phyloP scores from a whole-genome alignment of 2,888 invertebrate species.

The Nomada flava region DNA sequence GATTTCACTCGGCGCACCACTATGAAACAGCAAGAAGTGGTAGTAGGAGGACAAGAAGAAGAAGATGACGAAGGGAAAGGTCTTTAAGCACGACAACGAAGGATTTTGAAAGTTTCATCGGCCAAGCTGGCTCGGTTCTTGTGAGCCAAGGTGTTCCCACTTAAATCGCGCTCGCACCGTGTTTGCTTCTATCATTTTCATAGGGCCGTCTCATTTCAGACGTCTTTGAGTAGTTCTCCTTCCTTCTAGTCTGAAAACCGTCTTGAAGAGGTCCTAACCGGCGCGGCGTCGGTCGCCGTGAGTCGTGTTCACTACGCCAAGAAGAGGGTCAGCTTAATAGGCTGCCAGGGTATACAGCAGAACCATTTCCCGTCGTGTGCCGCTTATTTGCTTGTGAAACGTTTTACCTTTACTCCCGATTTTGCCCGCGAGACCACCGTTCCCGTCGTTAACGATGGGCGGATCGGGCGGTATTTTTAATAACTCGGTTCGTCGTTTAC shows the following conservation, averaged over 20 bases:
- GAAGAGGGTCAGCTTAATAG: slow-evolving; percentile 64
- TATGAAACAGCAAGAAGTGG: neutral
- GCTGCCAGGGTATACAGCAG: slow-evolving; percentile 41
- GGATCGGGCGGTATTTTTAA: neutral
- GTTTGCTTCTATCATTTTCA: slow-evolving; percentile 54
- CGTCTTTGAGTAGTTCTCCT: slow-evolving; percentile 60
- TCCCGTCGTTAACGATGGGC: neutral
- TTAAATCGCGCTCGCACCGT: slow-evolving; percentile 48
- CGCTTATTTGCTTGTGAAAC: slow-evolving; percentile 49
- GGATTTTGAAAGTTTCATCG: slow-evolving; percentile 53
- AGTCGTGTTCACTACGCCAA: slow-evolving; percentile 23
- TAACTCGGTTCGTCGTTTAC: no score
- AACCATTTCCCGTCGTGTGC: slow-evolving; percentile 18
- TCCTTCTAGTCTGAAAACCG: slow-evolving; percentile 52
- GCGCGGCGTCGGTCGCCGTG: slow-evolving; percentile 21
- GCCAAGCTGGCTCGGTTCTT: neutral
- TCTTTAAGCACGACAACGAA: slow-evolving; percentile 4
- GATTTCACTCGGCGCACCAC: neutral
- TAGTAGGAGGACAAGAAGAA: neutral
- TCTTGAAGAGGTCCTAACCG: slow-evolving; percentile 55
- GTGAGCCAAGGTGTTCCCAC: slow-evolving; percentile 33
- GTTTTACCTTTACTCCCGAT: slow-evolving; percentile 18
- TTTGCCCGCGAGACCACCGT: neutral
- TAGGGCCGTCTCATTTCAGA: slow-evolving; percentile 59
- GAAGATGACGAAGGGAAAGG: neutral